Base-by-base conservation (phyloP, 2,888 invertebrate genomes). In the Busseola fusca region DNA sequence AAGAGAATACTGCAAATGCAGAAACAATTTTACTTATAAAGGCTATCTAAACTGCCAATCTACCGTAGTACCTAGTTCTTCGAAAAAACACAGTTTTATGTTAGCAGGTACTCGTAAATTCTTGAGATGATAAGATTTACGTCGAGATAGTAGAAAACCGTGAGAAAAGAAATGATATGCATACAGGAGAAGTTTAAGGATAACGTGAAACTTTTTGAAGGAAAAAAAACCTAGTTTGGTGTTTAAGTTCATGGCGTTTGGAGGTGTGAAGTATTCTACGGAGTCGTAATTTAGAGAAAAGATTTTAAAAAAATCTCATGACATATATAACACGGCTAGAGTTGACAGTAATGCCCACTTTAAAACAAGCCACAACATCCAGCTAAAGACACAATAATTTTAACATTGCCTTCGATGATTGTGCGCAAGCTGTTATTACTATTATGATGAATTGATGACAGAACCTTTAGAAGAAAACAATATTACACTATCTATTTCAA, bases 11-110 rank as follows among this genome's bases (percentile, higher is more conserved):
- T 67, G 63, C 64, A 56, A 69, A 78, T 68, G 48, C 50, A 77
- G 67, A 72, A 80, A 79, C 68, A 71, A 81, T 76, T 37, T 64
- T 57, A 70, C 68, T 68, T 66, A 64, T 69, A 71, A 80, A 72
- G 73, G 76, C 72, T 84, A 82, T 84, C 79, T 82, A 42, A 71
- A 65, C 50, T n/a, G 42, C 52, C 64, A 25, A 75, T 70, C 62
- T 45, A 37, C 27, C 45, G 65, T 62, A 70, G 34, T 57, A 75
- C 76, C 71, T 67, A 71, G 68, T 81, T 82, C 81, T 69, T 62
- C 34, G 65, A 80, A 74, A 82, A 77, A 75, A 65, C 48, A 69
- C 45, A 58, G 27, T 30, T 70, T 74, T 63, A 74, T 66, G 59
- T 65, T 59, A n/a, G 52, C 48, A 52, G 37, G 48, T 54, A 66